phyloP scores from a whole-genome alignment of 2,888 invertebrate genomes.

The Philereme vetulata region DNA sequence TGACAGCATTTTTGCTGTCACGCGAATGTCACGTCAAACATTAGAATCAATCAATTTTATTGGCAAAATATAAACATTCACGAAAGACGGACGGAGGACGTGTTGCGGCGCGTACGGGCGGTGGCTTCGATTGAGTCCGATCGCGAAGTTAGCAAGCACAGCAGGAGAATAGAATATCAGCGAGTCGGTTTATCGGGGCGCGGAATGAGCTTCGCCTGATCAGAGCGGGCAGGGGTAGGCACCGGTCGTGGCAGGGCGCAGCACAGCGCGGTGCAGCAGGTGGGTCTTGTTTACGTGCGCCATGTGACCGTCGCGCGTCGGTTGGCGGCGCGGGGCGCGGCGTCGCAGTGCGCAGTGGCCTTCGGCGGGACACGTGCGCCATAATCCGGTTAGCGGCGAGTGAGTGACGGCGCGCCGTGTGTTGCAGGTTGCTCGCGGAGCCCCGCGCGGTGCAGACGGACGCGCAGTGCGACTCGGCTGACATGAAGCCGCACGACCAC shows the following conservation, averaged over 20 bases:
- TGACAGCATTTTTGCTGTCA: too few species aligned
- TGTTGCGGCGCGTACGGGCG: constrained; percentile 10
- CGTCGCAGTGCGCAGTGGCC: constrained; percentile 2
- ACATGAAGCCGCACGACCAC: constrained; percentile 65
- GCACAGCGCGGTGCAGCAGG: constrained; percentile 5
- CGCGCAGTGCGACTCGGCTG: constrained; percentile 25
- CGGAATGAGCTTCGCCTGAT: constrained; percentile 16
- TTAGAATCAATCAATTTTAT: too few species aligned
- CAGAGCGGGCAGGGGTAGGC: background rate
- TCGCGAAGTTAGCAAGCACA: background rate
- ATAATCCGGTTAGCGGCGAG: background rate
- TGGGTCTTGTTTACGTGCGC: constrained; percentile 13
- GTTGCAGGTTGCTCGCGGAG: constrained; percentile 54
- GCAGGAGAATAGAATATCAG: background rate
- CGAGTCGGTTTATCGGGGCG: background rate
- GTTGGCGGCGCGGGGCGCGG: too few species aligned
- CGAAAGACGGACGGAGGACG: constrained; percentile 21
- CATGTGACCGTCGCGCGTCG: constrained; percentile 9
- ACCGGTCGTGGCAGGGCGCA: background rate
- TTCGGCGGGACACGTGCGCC: background rate
- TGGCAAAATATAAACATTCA: constrained; percentile 44
- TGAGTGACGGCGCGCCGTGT: background rate
- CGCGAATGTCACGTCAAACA: too few species aligned
- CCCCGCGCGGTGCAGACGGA: constrained; percentile 15
- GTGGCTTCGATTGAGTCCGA: constrained; percentile 4